Percentiles rank a stretch among this genome's conserved stretches.
Conservation (phyloP, 2,888 invertebrate species). For the Antheraea yamamai region DNA sequence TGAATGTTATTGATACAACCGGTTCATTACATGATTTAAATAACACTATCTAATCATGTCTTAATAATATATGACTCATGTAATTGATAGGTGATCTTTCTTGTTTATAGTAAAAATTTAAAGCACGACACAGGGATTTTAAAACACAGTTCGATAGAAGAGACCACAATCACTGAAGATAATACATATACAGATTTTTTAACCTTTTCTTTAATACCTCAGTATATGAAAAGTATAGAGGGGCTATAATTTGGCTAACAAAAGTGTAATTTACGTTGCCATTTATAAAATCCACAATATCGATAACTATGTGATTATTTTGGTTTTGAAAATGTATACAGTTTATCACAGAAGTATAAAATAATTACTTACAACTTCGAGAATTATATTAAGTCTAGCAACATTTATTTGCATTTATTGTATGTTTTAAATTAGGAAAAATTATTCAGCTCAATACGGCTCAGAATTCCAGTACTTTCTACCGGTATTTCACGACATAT, state of each 20-base stretch:
- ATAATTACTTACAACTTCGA: background rate
- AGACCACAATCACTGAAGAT: background rate
- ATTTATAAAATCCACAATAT: background rate
- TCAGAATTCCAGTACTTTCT: background rate
- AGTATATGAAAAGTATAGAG: background rate
- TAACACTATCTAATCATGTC: background rate
- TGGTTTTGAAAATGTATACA: background rate
- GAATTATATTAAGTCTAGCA: background rate
- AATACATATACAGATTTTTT: background rate
- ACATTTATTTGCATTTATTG: background rate
- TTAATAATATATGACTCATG: background rate
- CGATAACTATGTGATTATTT: background rate
- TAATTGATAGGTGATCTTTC: background rate
- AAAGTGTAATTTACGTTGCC: background rate
- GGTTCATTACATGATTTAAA: background rate
- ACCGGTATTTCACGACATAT: background rate
- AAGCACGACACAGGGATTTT: background rate
- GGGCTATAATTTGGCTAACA: background rate
- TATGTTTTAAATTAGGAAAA: background rate
- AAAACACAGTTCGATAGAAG: background rate
- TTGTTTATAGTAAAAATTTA: background rate
- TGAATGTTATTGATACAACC: slow-evolving; percentile 11
- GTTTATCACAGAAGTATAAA: background rate
- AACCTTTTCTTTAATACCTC: background rate
- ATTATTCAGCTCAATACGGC: background rate